phyloP scores from a whole-genome alignment of 2,797 vertebrate genomes.

The Moxostoma hubbsi region DNA sequence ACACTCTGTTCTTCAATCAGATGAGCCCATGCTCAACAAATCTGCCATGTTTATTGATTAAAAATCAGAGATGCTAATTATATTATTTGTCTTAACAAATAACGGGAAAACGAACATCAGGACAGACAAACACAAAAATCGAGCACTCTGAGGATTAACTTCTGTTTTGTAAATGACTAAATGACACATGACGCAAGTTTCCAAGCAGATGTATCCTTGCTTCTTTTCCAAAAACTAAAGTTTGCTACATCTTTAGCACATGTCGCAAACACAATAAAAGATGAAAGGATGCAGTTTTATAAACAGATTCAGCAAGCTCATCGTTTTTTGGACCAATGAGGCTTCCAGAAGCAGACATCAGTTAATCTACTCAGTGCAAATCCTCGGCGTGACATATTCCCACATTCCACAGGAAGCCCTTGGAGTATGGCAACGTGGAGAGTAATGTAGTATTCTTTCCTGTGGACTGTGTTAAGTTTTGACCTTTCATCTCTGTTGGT shows the following conservation, averaged over 20 bases:
- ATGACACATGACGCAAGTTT: conserved; percentile 2
- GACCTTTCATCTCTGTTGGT: conserved; percentile 78
- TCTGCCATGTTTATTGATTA: conserved; percentile 9
- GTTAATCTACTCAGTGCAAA: conserved; percentile 78
- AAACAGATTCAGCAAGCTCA: conserved; percentile 72
- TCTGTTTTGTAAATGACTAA: not conserved
- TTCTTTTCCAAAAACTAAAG: conserved; percentile 47
- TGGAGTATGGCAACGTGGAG: conserved; percentile 67
- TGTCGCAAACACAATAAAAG: conserved; percentile 72
- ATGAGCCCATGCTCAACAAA: conserved; percentile 1
- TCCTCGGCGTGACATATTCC: conserved; percentile 75
- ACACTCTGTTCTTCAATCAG: conserved; percentile 14
- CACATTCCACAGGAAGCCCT: conserved; percentile 65
- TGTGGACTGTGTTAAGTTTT: conserved; percentile 75
- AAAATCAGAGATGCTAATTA: conserved; percentile 32
- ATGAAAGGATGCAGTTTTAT: conserved; percentile 77
- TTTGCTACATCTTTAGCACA: conserved; percentile 63
- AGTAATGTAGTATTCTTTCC: conserved; percentile 69
- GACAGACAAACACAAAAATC: not conserved
- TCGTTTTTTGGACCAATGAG: conserved; percentile 68
- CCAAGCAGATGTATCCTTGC: conserved; percentile 5
- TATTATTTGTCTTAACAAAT: conserved; percentile 30
- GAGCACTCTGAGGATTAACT: not conserved
- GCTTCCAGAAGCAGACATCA: conserved; percentile 75
- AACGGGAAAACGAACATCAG: not conserved